Base-by-base conservation (phyloP, 2,888 invertebrate genomes). In the Eilema sororculum region DNA sequence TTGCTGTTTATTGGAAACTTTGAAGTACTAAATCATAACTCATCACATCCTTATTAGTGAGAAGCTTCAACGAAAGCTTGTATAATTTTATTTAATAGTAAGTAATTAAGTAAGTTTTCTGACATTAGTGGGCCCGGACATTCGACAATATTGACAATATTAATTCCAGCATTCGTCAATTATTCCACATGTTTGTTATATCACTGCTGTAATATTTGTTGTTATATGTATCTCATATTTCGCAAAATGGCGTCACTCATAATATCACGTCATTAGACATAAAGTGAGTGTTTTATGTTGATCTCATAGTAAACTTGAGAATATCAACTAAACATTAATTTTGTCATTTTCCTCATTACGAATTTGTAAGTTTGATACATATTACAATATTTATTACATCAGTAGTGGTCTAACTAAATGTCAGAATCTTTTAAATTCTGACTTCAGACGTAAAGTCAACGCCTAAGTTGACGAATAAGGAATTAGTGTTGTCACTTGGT, bases 401-500 rank as follows among this genome's bases (percentile, higher is more conserved):
- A 25, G 58, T 5, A 25, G 60, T 60, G 60, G 60, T 60, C 20
- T 20, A 60, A 20, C 30, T 24, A 22, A 9, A 57, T 10, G 24
- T 65, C 24, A 57, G 24, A 16, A 20, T 24, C 13, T 30, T 13
- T 0, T 16, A 6, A 2, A 37, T 28, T 13, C n/a, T 16, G 13
- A 3, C n/a, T 9, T 24, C 37, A 63, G 46, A 25, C 16, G 46
- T 46, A 12, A 63, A 5, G 6, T 41, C 46, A 63, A 63, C 37
- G 12, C 0, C 6, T 25, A 63, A 37, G 41, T 63, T 63, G 46
- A 46, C 0, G n/a, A 25, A 52, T n/a, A 20, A 28, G 25, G 52
- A 52, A 30, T 64, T 28, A 60, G 60, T 33, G 22, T 28, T 60
- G 56, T 65, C 33, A 60, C 30, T 30, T 64, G 30, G n/a, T 65